Conservation (phyloP, 2,797 vertebrate species). For the Sciurus vulgaris region DNA sequence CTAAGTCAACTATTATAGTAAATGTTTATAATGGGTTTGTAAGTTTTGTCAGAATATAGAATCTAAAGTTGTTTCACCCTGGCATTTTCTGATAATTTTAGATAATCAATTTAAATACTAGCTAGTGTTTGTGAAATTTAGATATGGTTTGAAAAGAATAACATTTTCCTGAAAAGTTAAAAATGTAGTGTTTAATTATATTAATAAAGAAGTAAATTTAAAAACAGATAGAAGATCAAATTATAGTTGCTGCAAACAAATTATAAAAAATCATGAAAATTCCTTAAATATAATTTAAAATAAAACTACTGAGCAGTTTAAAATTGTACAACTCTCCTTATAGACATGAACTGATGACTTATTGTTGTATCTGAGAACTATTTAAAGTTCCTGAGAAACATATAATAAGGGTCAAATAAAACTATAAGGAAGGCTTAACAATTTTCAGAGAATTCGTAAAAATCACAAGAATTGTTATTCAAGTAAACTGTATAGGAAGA, state of each 20-base stretch:
- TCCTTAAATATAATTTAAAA: constrained; percentile 20
- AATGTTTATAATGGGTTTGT: neutral
- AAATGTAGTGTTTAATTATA: neutral
- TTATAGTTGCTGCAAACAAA: neutral
- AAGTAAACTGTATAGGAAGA: neutral
- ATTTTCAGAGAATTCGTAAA: constrained; percentile 4
- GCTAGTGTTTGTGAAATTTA: neutral
- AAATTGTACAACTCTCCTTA: neutral
- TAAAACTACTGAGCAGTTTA: neutral
- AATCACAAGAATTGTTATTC: neutral
- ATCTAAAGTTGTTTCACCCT: neutral
- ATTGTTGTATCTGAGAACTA: neutral
- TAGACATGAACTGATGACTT: neutral
- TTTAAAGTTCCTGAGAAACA: neutral
- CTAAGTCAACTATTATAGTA: neutral
- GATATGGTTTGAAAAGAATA: neutral
- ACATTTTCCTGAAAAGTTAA: constrained; percentile 50
- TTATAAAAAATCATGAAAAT: constrained; percentile 4
- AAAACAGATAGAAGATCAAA: neutral
- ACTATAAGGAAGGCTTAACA: neutral
- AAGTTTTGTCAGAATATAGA: neutral
- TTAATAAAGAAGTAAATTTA: neutral
- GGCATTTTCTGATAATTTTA: neutral
- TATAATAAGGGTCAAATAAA: neutral
- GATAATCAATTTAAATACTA: neutral